Evolutionary conservation across 1,140 invertebrate species (phyloP).

Genomic region (Littorina saxatilis): DNA sequence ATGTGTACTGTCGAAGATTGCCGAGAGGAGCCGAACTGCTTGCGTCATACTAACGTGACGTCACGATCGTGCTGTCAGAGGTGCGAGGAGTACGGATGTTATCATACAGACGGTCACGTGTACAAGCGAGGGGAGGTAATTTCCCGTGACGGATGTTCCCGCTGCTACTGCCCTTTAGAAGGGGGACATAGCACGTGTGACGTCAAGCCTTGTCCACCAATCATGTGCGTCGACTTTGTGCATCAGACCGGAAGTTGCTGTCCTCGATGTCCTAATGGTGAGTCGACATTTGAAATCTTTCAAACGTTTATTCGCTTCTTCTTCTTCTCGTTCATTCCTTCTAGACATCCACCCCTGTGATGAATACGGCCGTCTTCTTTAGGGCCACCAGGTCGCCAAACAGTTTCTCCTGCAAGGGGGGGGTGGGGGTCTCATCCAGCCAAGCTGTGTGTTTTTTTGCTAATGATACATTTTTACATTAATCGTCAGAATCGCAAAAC

Average conservation of each 20-base stretch:
- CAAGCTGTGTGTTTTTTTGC: too few relatives aligned
- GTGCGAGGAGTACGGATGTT: slow-evolving; percentile 37
- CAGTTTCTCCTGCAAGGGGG: too few relatives aligned
- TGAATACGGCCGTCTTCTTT: too few relatives aligned
- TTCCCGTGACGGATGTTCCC: slow-evolving; percentile 15
- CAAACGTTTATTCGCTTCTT: too few relatives aligned
- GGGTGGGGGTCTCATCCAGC: too few relatives aligned
- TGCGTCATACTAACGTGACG: slow-evolving; percentile 20
- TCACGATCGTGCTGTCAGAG: slow-evolving; percentile 29
- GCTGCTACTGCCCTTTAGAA: slow-evolving; percentile 36
- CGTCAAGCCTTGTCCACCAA: slow-evolving; percentile 24
- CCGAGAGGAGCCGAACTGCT: slow-evolving; percentile 26
- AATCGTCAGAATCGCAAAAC: too few relatives aligned
- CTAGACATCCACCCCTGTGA: too few relatives aligned
- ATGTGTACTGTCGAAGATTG: slow-evolving; percentile 34
- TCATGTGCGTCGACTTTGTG: slow-evolving; percentile 26
- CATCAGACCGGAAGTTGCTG: slow-evolving; percentile 24
- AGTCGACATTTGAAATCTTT: too few relatives aligned
- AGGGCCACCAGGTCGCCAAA: too few relatives aligned
- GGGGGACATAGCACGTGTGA: slow-evolving; percentile 35
- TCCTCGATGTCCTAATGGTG: slow-evolving; percentile 34
- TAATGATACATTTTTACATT: too few relatives aligned
- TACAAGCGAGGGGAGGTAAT: slow-evolving; percentile 29
- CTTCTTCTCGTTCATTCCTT: too few relatives aligned
- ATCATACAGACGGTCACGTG: slow-evolving; percentile 35